phyloP scores from a whole-genome alignment of 2,113 vertebrate species.

The Gracilinanus agilis region DNA sequence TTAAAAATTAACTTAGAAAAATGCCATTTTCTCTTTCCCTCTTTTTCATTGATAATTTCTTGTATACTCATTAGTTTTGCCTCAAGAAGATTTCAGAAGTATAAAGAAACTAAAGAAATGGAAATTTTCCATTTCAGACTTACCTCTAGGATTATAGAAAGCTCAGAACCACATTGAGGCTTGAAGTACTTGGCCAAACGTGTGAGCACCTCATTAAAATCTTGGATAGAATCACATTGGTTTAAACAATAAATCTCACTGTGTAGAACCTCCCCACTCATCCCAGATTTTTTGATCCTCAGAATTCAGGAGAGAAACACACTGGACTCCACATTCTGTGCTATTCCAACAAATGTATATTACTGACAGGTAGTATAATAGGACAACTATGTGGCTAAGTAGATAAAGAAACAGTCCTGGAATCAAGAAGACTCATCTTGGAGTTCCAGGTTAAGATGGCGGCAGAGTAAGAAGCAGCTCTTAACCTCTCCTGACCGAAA shows the following conservation, averaged over 20 bases:
- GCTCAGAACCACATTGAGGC: not conserved
- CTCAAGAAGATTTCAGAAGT: not conserved
- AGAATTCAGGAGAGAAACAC: not conserved
- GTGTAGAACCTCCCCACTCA: not conserved
- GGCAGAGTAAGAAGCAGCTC: too few species aligned
- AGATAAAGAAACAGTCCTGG: too few species aligned
- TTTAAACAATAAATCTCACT: not conserved
- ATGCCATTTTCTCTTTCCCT: not conserved
- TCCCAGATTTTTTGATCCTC: not conserved
- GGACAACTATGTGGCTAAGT: too few species aligned
- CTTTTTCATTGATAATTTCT: not conserved
- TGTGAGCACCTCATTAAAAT: not conserved
- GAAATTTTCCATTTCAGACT: not conserved
- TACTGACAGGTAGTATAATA: not conserved
- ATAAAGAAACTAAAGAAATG: not conserved
- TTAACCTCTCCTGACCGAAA: too few species aligned
- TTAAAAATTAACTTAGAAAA: not conserved
- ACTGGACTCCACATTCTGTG: not conserved
- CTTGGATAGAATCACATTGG: not conserved
- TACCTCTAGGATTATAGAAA: not conserved
- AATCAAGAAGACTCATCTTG: not conserved
- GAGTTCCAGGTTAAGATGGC: too few species aligned
- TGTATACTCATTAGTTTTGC: not conserved
- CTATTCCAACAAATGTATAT: not conserved
- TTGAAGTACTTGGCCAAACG: not conserved